A percentile compares a stretch with the other conserved stretches of the same genome.
Conservation (phyloP, 1,140 invertebrate species). For the Babylonia areolata region DNA sequence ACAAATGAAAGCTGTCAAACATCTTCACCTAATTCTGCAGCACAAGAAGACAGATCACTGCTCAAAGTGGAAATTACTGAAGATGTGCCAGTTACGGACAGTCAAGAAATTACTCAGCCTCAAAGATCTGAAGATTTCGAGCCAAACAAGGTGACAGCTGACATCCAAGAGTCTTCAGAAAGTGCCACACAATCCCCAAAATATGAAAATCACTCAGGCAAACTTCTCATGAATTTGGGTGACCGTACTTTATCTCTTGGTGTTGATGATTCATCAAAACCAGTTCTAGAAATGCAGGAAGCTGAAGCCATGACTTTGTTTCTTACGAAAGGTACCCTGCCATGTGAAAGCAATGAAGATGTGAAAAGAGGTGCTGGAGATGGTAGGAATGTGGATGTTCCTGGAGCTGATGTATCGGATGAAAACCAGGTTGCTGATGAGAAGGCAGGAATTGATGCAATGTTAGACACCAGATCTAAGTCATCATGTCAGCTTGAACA, state of each 20-base stretch:
- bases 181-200: not conserved
- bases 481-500: conserved; percentile 28
- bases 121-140: not conserved
- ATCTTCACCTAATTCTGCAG: not conserved
- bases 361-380: conserved; percentile 21
- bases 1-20: not conserved
- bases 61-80: too few species aligned
- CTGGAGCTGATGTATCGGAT: not conserved
- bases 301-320: conserved; percentile 9
- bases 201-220: not conserved
- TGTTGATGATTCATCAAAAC: not conserved
- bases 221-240: not conserved
- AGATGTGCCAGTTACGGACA: not conserved
- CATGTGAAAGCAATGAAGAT: not conserved
- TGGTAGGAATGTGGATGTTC: not conserved
- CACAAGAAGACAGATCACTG: not conserved
- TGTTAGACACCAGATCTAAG: not conserved
- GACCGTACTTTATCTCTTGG: not conserved
- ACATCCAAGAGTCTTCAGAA: not conserved
- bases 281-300: not conserved
- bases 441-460: not conserved
- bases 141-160: not conserved
- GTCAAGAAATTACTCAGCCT: not conserved
- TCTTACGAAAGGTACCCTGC: not conserved
- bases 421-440: not conserved